phyloP scores from a whole-genome alignment of 2,888 invertebrate species.

The Cantharis flavilabris region DNA sequence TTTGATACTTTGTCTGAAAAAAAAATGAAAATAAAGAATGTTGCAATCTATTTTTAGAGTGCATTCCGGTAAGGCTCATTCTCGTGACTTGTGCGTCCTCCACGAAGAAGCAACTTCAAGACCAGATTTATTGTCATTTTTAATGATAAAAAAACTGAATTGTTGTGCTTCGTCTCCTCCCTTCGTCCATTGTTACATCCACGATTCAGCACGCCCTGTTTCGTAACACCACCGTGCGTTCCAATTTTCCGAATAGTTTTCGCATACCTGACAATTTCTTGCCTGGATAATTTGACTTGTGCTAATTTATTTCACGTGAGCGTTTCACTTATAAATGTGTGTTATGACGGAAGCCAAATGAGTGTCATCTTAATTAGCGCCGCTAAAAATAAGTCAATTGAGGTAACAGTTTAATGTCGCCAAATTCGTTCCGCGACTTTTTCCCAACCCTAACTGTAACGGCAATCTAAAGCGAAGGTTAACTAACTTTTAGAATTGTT shows the following conservation, averaged over 20 bases:
- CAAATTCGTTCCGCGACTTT: background rate
- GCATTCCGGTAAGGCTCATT: conserved; percentile 39
- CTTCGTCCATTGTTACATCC: background rate
- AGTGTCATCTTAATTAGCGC: background rate
- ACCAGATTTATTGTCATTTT: conserved; percentile 27
- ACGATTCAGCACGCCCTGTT: background rate
- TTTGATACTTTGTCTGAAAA: background rate
- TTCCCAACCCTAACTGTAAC: background rate
- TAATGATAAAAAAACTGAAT: conserved; percentile 5
- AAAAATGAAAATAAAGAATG: conserved; percentile 8
- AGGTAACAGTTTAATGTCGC: background rate
- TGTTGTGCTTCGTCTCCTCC: background rate
- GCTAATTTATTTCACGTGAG: conserved; percentile 14
- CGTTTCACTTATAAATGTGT: background rate
- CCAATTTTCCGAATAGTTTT: conserved; percentile 3
- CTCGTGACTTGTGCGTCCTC: conserved; percentile 40
- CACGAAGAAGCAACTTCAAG: conserved; percentile 18
- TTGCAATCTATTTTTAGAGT: conserved; percentile 37
- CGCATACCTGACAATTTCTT: conserved; percentile 10
- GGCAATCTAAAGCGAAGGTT: background rate
- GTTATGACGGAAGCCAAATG: conserved; percentile 17
- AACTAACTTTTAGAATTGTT: background rate
- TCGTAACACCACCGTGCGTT: background rate
- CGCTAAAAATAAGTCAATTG: background rate
- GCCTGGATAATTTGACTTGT: conserved; percentile 13